phyloP scores from a whole-genome alignment of 2,888 invertebrate species.

The Folsomia candida region DNA sequence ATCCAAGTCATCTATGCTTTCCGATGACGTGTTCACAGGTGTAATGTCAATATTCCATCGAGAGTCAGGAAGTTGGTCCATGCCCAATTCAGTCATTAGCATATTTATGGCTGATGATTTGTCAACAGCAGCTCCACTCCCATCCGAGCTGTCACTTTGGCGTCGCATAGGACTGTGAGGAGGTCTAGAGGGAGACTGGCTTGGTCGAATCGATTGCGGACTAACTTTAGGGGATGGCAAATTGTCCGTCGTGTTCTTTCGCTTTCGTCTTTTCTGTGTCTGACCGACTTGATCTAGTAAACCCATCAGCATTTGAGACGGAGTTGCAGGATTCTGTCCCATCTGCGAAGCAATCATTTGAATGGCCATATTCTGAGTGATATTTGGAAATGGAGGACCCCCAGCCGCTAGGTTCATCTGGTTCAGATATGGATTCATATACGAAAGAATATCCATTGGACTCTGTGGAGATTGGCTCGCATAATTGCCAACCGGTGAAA shows the following conservation, averaged over 20 bases:
- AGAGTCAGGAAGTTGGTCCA: constrained; percentile 40
- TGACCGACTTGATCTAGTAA: constrained; percentile 47
- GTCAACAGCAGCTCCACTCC: constrained; percentile 11
- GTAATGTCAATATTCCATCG: constrained; percentile 50
- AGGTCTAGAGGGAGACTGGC: constrained; percentile 44
- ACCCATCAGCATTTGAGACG: constrained; percentile 23
- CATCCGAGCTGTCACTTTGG: constrained; percentile 43
- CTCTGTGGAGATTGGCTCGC: constrained; percentile 7
- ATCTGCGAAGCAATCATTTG: constrained; percentile 27
- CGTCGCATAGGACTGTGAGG: constrained; percentile 44
- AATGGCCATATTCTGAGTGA: constrained; percentile 27
- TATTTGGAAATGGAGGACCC: constrained; percentile 5
- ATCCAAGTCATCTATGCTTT: constrained; percentile 28
- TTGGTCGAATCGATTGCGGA: constrained; percentile 30
- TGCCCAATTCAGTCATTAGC: constrained; percentile 41
- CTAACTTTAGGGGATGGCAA: not conserved
- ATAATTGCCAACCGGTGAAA: constrained; percentile 34
- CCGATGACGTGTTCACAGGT: constrained; percentile 35
- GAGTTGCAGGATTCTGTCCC: constrained; percentile 4
- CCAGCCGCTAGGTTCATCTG: constrained; percentile 5
- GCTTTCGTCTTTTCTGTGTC: constrained; percentile 35
- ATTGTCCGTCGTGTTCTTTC: constrained; percentile 44
- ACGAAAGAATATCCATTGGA: constrained; percentile 10
- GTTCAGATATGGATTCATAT: constrained; percentile 26
- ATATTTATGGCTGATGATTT: constrained; percentile 25